A percentile compares a stretch with the other conserved stretches of the same genome.
These are phyloP conservation scores for Apis florea DNA, from an alignment of 1,140 invertebrate species.

Conservation along the genomic window DNA sequence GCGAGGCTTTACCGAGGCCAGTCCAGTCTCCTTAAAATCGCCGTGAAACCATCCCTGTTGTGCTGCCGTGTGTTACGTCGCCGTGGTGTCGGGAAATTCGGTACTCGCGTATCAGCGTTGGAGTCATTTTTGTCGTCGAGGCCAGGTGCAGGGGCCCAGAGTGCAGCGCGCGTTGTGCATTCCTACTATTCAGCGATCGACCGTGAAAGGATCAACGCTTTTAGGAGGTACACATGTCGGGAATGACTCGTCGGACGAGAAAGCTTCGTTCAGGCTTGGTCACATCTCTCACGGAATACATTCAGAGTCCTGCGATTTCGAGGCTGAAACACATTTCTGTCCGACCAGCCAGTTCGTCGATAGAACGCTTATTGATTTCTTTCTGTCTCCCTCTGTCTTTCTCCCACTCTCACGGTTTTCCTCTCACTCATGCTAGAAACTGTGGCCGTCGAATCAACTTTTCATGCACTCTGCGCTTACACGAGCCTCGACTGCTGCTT, in stretches of 20 bases:
- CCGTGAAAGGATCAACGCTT: slow-evolving; percentile 14
- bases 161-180: slow-evolving; percentile 16
- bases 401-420: slow-evolving; percentile 30
- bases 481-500: background rate
- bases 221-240: slow-evolving; percentile 21
- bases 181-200: slow-evolving; percentile 14
- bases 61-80: slow-evolving; percentile 31
- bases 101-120: background rate
- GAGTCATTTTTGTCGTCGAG: background rate
- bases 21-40: slow-evolving; percentile 63
- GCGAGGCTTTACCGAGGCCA: slow-evolving; percentile 72
- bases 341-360: slow-evolving; percentile 52
- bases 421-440: slow-evolving; percentile 27
- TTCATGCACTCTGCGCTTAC: slow-evolving; percentile 6
- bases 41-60: slow-evolving; percentile 48
- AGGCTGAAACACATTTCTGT: slow-evolving; percentile 19
- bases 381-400: slow-evolving; percentile 26
- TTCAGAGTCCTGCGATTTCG: background rate
- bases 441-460: background rate
- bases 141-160: background rate
- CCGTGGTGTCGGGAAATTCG: slow-evolving; percentile 19
- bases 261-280: background rate
- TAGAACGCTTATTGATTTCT: slow-evolving; percentile 56
- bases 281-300: background rate
- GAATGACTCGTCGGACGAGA: background rate